phyloP scores from a whole-genome alignment of 1,140 invertebrate species.

The Lerema accius region DNA sequence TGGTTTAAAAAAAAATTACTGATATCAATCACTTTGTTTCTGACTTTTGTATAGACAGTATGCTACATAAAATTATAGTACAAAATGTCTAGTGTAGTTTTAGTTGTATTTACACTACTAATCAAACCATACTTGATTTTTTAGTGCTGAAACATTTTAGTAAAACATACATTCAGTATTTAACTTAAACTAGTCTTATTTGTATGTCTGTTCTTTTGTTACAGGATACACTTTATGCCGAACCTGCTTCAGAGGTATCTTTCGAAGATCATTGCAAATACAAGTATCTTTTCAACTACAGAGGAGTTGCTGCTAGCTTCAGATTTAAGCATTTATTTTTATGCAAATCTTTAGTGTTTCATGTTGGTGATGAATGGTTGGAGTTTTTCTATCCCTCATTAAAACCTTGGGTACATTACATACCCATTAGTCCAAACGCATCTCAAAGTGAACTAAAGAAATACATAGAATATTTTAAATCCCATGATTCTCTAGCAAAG shows the following conservation, averaged over 20 bases:
- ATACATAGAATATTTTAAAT: slow-evolving; percentile 90
- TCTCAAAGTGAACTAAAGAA: slow-evolving; percentile 86
- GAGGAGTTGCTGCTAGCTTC: slow-evolving; percentile 98
- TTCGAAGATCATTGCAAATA: slow-evolving; percentile 97
- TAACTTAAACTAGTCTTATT: too few relatives aligned
- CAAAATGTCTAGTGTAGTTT: too few relatives aligned
- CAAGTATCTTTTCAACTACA: slow-evolving; percentile 98
- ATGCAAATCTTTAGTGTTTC: slow-evolving; percentile 97
- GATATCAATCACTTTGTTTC: too few relatives aligned
- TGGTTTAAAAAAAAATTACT: too few relatives aligned
- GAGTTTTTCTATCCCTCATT: slow-evolving; percentile 97
- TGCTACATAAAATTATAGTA: too few relatives aligned
- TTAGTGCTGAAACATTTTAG: too few relatives aligned
- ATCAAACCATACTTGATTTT: too few relatives aligned
- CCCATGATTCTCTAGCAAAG: slow-evolving; percentile 89
- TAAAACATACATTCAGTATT: neutral
- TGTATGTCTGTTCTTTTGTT: too few relatives aligned
- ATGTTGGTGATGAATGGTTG: slow-evolving; percentile 96
- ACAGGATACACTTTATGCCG: slow-evolving; percentile 92
- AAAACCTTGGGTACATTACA: slow-evolving; percentile 98
- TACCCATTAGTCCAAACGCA: slow-evolving; percentile 91
- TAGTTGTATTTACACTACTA: too few relatives aligned
- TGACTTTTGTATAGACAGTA: too few relatives aligned
- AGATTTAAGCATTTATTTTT: slow-evolving; percentile 98
- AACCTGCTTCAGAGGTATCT: slow-evolving; percentile 93